Conservation (phyloP, 2,113 vertebrate species). For the Bos javanicus region DNA sequence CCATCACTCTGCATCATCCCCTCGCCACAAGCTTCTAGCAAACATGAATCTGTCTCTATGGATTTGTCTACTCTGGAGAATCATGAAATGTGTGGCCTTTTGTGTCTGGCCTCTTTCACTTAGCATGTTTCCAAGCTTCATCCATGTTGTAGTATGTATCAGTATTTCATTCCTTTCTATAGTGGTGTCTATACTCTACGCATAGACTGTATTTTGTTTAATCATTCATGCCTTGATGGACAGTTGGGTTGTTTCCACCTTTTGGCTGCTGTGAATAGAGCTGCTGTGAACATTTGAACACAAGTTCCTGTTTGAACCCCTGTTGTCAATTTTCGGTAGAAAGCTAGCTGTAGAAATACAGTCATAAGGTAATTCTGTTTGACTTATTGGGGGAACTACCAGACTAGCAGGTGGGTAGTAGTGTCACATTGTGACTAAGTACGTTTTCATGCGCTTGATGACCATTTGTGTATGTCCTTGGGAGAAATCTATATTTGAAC, state of each 20-base stretch:
- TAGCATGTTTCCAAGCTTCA: not conserved
- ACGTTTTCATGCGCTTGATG: too few species aligned
- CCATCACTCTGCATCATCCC: not conserved
- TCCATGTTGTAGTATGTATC: not conserved
- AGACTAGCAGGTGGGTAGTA: not conserved
- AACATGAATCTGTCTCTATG: not conserved
- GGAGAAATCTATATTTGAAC: not conserved
- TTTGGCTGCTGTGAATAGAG: not conserved
- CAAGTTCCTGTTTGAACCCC: not conserved
- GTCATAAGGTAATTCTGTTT: not conserved
- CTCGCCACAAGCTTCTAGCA: not conserved
- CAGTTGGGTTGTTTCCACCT: not conserved
- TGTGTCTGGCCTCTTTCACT: not conserved
- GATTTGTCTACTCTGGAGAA: not conserved
- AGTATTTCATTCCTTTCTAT: not conserved
- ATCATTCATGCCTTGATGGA: not conserved
- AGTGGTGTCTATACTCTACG: not conserved
- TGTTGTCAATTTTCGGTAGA: not conserved
- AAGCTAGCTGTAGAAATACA: not conserved
- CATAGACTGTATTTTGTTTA: not conserved
- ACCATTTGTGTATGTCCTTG: not conserved
- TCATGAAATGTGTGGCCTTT: not conserved
- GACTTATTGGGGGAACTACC: not conserved
- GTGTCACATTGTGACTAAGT: not conserved
- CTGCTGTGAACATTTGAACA: not conserved